Evolutionary conservation across 2,113 vertebrate genomes (phyloP).

Genomic region (Accipiter virgatus): DNA sequence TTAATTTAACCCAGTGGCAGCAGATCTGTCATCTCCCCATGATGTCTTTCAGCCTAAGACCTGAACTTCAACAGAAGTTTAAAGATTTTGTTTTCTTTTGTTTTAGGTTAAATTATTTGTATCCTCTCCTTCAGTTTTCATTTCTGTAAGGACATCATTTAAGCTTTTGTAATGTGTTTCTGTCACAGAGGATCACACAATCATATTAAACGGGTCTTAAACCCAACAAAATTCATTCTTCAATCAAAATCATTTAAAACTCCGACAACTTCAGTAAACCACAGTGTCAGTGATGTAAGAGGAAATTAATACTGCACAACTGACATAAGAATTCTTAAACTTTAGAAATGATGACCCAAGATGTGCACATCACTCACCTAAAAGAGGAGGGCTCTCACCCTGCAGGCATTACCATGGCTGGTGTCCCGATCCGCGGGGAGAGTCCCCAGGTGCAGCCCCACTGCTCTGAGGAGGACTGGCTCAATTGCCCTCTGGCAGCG

Average conservation of each 20-base stretch:
- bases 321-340: too few relatives aligned
- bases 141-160: neutral
- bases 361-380: neutral
- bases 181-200: too few relatives aligned
- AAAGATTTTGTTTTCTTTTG: neutral
- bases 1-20: constrained; percentile 32
- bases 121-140: neutral
- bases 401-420: neutral
- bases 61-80: constrained; percentile 2
- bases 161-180: neutral
- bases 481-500: neutral
- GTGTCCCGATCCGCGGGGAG: neutral
- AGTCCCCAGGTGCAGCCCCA: too few relatives aligned
- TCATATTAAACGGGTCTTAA: too few relatives aligned
- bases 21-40: constrained; percentile 9
- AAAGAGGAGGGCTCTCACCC: neutral
- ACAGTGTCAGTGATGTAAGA: neutral
- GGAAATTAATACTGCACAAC: neutral
- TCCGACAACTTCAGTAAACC: neutral
- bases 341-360: neutral
- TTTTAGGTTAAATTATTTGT: neutral
- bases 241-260: too few relatives aligned
- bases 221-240: too few relatives aligned
- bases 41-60: neutral
- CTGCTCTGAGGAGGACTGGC: neutral